phyloP scores from a whole-genome alignment of 2,797 vertebrate species.

The Aulostomus chinensis region DNA sequence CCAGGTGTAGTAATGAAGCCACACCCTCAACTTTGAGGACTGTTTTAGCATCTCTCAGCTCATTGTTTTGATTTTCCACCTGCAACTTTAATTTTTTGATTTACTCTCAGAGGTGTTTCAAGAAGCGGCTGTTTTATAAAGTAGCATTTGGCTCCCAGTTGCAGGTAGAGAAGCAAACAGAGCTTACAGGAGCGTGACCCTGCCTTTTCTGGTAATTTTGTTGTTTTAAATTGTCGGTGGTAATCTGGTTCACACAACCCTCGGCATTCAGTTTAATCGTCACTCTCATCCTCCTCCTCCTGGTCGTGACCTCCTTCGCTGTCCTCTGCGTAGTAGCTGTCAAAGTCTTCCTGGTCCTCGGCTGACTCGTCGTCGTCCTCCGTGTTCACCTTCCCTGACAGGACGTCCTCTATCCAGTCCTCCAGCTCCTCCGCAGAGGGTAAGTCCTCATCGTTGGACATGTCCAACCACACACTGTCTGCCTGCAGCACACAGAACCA shows the following conservation, averaged over 20 bases:
- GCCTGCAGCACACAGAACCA: conserved; percentile 74
- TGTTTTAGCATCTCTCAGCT: not conserved
- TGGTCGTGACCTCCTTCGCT: conserved; percentile 58
- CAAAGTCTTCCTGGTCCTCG: conserved; percentile 46
- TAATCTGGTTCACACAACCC: not conserved
- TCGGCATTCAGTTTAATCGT: conserved; percentile 22
- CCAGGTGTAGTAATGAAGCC: not conserved
- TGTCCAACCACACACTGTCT: conserved; percentile 96
- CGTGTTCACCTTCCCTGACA: conserved; percentile 95
- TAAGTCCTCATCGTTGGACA: conserved; percentile 91
- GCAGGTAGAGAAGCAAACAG: too few species aligned
- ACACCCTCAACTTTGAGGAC: not conserved
- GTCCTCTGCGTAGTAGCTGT: conserved; percentile 54
- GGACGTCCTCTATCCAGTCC: conserved; percentile 97
- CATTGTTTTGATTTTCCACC: not conserved
- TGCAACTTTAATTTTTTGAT: not conserved
- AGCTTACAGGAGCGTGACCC: too few species aligned
- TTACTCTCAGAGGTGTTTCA: not conserved
- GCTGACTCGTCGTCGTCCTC: conserved; percentile 87
- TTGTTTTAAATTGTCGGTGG: not conserved
- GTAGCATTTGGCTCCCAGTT: too few species aligned
- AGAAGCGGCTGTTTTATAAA: not conserved
- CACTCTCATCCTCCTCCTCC: conserved; percentile 50
- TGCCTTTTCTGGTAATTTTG: not conserved
- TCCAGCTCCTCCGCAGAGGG: conserved; percentile 92